Evolutionary conservation across 2,888 invertebrate genomes (phyloP).

Genomic region (Bugula neritina): DNA sequence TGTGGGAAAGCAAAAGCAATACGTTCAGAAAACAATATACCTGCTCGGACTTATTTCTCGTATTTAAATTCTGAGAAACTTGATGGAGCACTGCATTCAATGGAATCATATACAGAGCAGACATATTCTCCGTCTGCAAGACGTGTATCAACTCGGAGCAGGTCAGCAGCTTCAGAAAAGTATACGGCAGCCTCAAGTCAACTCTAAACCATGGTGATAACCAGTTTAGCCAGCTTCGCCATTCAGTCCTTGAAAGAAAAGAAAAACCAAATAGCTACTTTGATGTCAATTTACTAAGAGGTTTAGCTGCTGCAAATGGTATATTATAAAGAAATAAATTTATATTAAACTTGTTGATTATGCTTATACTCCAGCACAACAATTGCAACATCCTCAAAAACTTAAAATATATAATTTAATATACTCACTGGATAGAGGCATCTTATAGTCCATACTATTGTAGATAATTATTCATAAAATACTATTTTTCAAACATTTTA

Average conservation of each 20-base stretch:
- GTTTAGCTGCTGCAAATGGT: too few relatives aligned
- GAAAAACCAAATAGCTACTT: neutral
- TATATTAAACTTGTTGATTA: neutral
- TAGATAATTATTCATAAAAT: too few relatives aligned
- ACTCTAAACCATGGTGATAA: slow-evolving; percentile 5
- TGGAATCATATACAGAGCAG: neutral
- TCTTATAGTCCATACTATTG: too few relatives aligned
- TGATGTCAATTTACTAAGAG: neutral
- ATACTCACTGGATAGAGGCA: too few relatives aligned
- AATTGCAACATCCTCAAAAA: too few relatives aligned
- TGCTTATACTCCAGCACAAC: neutral
- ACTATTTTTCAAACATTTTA: too few relatives aligned
- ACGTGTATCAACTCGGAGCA: neutral
- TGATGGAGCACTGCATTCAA: slow-evolving; percentile 4
- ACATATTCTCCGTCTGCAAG: neutral
- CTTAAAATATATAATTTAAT: too few relatives aligned
- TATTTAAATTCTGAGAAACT: too few relatives aligned
- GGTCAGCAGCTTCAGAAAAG: neutral
- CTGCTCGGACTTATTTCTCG: too few relatives aligned
- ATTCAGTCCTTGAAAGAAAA: neutral
- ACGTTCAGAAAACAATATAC: too few relatives aligned
- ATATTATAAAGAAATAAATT: too few relatives aligned
- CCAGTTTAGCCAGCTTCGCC: slow-evolving; percentile 2
- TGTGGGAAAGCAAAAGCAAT: too few relatives aligned
- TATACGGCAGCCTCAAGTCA: neutral